Evolutionary conservation across 2,113 vertebrate genomes (phyloP).

Genomic region (Xiphophorus couchianus): DNA sequence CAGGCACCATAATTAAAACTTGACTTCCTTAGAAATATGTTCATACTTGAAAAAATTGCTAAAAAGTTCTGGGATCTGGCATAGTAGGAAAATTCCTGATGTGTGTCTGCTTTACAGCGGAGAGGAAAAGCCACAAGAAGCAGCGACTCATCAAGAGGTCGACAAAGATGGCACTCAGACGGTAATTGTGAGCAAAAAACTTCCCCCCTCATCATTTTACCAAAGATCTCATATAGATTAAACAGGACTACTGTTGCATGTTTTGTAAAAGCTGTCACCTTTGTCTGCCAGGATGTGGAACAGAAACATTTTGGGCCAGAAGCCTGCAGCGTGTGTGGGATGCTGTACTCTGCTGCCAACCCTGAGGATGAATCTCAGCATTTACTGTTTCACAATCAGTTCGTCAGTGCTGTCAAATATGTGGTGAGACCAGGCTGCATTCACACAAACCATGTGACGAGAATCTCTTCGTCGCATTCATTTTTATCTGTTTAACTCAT

Average conservation of each 20-base stretch:
- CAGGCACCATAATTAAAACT: not conserved
- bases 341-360: constrained; percentile 95
- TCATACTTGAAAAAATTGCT: not conserved
- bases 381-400: constrained; percentile 97
- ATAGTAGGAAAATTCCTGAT: not conserved
- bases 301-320: constrained; percentile 95
- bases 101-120: constrained; percentile 45
- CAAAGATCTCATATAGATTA: not conserved
- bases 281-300: constrained; percentile 85
- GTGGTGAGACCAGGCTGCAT: constrained; percentile 86
- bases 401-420: constrained; percentile 97
- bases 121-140: constrained; percentile 45
- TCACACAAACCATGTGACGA: not conserved
- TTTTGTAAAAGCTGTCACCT: not conserved
- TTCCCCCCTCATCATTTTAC: not conserved
- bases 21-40: not conserved
- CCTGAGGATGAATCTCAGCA: constrained; percentile 97
- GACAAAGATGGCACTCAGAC: constrained; percentile 87
- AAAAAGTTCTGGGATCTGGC: not conserved
- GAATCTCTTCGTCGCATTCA: not conserved
- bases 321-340: constrained; percentile 95
- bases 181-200: constrained; percentile 85
- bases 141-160: constrained; percentile 78
- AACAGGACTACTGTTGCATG: not conserved
- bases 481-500: not conserved